These are phyloP conservation scores for Mya arenaria DNA, from an alignment of 1,140 invertebrate species.

Conservation along the genomic window DNA sequence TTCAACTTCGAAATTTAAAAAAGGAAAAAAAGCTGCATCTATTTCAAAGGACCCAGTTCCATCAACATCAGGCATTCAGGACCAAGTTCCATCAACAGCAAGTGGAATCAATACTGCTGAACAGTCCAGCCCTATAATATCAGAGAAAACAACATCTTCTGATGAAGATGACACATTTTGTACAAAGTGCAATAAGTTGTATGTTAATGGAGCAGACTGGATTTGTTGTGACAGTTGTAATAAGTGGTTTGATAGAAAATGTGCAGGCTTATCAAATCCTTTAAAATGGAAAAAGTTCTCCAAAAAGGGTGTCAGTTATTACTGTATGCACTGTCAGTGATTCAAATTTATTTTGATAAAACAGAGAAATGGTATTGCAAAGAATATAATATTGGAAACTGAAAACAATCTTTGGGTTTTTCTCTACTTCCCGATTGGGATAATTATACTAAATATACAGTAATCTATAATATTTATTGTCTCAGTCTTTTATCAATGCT, in stretches of 20 bases:
- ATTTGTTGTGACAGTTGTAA: constrained; percentile 36
- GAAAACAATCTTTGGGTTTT: no score
- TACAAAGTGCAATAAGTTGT: constrained; percentile 7
- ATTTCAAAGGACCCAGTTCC: neutral
- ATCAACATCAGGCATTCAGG: neutral
- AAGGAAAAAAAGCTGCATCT: neutral
- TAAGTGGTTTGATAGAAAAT: constrained; percentile 22
- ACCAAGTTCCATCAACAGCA: neutral
- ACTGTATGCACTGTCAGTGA: no score
- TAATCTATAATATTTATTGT: no score
- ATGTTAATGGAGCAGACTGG: constrained; percentile 27
- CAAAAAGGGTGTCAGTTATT: no score
- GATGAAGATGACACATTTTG: constrained; percentile 15
- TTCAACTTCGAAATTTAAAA: constrained; percentile 21
- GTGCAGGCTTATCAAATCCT: constrained; percentile 9
- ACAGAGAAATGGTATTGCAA: no score
- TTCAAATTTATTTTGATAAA: no score
- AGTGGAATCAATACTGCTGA: neutral
- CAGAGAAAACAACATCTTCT: neutral
- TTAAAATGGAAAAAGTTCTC: constrained; percentile 16
- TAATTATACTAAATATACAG: no score
- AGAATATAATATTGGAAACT: no score
- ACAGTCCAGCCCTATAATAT: constrained; percentile 17
- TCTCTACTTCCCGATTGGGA: no score
- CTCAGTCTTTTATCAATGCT: no score